phyloP scores from a whole-genome alignment of 2,797 vertebrate genomes.

The Okamejei kenojei region DNA sequence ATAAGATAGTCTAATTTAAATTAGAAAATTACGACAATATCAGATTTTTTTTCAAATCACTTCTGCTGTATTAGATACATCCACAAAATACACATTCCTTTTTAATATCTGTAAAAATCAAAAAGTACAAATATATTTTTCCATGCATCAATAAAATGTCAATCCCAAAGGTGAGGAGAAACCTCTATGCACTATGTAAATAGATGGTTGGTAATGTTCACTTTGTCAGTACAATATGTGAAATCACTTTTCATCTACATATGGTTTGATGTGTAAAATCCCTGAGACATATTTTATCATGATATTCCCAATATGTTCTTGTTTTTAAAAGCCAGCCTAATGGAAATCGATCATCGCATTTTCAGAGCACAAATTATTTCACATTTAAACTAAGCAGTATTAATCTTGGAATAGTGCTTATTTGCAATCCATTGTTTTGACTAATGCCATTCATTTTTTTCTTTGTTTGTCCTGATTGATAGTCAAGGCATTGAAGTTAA shows the following conservation, averaged over 20 bases:
- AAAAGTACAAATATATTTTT: not conserved
- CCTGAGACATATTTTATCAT: conserved; percentile 64
- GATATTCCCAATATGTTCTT: conserved; percentile 57
- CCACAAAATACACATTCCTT: not conserved
- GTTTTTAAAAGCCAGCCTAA: conserved; percentile 55
- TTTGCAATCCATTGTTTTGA: conserved; percentile 57
- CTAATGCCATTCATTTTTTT: conserved; percentile 61
- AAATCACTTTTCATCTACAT: conserved; percentile 43
- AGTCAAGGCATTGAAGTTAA: conserved; percentile 57
- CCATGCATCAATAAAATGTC: not conserved
- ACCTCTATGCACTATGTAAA: not conserved
- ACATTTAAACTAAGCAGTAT: conserved; percentile 53
- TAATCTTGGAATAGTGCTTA: conserved; percentile 57
- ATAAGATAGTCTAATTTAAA: not conserved
- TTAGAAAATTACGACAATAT: not conserved
- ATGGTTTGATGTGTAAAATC: conserved; percentile 60
- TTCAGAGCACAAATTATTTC: conserved; percentile 63
- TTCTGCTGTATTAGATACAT: not conserved
- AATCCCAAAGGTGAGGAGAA: not conserved
- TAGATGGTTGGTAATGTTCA: not conserved
- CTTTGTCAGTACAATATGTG: not conserved
- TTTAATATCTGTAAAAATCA: not conserved
- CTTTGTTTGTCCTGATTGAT: conserved; percentile 52
- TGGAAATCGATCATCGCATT: conserved; percentile 67
- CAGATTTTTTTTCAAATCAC: not conserved